Evolutionary conservation across 2,113 vertebrate genomes (phyloP).

Genomic region (Falco punctatus): DNA sequence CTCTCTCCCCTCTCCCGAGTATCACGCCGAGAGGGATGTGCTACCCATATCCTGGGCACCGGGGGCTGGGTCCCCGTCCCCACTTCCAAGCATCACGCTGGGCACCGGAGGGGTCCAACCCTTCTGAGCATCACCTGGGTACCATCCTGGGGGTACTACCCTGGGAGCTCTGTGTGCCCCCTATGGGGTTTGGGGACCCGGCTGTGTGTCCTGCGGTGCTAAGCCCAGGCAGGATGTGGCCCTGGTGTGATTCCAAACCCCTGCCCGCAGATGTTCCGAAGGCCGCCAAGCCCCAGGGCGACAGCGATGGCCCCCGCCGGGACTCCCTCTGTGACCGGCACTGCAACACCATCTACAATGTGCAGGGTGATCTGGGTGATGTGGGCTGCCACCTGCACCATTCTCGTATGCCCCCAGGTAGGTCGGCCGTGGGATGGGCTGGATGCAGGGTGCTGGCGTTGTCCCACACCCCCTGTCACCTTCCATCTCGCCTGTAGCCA

Average conservation of each 20-base stretch:
- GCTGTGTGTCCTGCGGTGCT: rapidly evolving
- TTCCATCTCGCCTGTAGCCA: not conserved
- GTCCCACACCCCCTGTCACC: rapidly evolving
- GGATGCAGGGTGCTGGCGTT: rapidly evolving
- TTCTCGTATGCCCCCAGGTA: constrained; percentile 54
- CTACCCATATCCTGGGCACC: too few relatives aligned
- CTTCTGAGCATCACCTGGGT: not conserved
- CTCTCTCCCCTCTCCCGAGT: too few relatives aligned
- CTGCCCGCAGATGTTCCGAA: not conserved
- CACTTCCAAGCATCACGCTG: not conserved
- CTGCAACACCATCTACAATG: constrained; percentile 42
- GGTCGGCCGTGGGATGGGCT: rapidly evolving
- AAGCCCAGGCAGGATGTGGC: rapidly evolving
- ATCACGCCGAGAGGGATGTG: too few relatives aligned
- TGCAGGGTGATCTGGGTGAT: constrained; percentile 45
- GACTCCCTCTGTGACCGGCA: constrained; percentile 64
- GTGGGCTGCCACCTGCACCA: constrained; percentile 55
- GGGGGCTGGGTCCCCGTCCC: too few relatives aligned
- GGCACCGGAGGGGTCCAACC: not conserved
- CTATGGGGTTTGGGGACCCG: rapidly evolving
- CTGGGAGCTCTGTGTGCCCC: not conserved
- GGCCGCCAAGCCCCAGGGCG: not conserved
- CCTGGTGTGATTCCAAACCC: rapidly evolving
- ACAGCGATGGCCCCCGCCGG: not conserved
- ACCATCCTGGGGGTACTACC: not conserved